Evolutionary conservation across 1,140 invertebrate species (phyloP).

Genomic region (Archivesica marissinica): DNA sequence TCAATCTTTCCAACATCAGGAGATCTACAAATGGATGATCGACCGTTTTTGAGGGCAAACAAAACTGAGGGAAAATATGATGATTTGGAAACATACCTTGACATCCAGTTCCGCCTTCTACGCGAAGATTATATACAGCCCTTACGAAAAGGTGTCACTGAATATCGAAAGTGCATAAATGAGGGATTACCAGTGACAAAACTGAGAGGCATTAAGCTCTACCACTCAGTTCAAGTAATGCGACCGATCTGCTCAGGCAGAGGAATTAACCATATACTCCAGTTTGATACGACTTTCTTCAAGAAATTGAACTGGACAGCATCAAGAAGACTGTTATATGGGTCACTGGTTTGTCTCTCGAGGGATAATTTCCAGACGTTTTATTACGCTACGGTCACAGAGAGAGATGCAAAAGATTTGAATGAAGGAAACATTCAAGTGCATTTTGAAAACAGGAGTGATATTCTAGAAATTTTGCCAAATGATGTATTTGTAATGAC

Average conservation of each 20-base stretch:
- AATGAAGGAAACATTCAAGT: slow-evolving; percentile 74
- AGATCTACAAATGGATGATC: slow-evolving; percentile 73
- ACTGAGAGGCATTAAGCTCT: slow-evolving; percentile 70
- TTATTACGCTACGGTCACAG: slow-evolving; percentile 88
- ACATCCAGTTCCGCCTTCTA: slow-evolving; percentile 90
- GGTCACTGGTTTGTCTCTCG: slow-evolving; percentile 89
- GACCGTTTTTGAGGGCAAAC: slow-evolving; percentile 86
- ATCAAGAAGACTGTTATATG: slow-evolving; percentile 88
- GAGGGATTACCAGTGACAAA: slow-evolving; percentile 31
- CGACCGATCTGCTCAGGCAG: slow-evolving; percentile 62
- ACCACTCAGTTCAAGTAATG: slow-evolving; percentile 73
- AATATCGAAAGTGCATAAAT: slow-evolving; percentile 62
- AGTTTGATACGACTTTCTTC: slow-evolving; percentile 76
- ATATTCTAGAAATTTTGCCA: slow-evolving; percentile 43
- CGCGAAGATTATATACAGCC: slow-evolving; percentile 88
- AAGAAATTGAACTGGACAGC: slow-evolving; percentile 79
- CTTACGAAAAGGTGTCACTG: slow-evolving; percentile 81
- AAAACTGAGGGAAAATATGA: slow-evolving; percentile 87
- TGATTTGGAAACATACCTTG: slow-evolving; percentile 89
- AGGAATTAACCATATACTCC: slow-evolving; percentile 71
- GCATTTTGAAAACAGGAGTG: slow-evolving; percentile 80
- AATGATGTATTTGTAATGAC: slow-evolving; percentile 81
- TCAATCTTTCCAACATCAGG: slow-evolving; percentile 74
- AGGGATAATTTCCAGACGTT: slow-evolving; percentile 88
- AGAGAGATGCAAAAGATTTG: slow-evolving; percentile 84